Evolutionary conservation across 2,888 invertebrate species (phyloP).

Genomic region (Sphaerophoria taeniata): DNA sequence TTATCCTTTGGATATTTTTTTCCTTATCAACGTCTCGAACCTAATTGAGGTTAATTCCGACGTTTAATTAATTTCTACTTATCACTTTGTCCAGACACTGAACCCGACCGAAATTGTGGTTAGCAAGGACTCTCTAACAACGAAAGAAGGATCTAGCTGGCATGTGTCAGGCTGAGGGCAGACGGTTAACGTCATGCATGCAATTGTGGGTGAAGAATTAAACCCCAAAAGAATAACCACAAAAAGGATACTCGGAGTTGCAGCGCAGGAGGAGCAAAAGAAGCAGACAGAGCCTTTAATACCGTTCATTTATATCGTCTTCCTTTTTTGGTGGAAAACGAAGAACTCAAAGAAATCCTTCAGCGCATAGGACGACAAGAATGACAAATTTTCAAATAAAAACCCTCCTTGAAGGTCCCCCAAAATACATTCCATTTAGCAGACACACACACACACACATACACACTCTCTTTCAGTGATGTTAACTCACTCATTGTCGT

Average conservation of each 20-base stretch:
- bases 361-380: constrained; percentile 40
- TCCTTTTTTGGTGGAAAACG: background rate
- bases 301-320: constrained; percentile 65
- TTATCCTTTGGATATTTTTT: constrained; percentile 19
- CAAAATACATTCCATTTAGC: constrained; percentile 55
- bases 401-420: constrained; percentile 17
- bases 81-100: constrained; percentile 77
- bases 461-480: constrained; percentile 25
- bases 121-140: constrained; percentile 20
- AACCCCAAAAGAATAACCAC: constrained; percentile 47
- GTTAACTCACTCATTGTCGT: constrained; percentile 68
- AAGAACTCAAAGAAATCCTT: constrained; percentile 52
- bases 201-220: constrained; percentile 35
- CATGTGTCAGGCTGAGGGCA: constrained; percentile 55
- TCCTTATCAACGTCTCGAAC: constrained; percentile 1
- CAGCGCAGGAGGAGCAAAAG: background rate
- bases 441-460: constrained; percentile 26
- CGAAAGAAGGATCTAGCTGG: constrained; percentile 15
- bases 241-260: constrained; percentile 36
- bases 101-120: constrained; percentile 17
- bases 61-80: constrained; percentile 81
- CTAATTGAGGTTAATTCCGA: constrained; percentile 71
- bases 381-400: constrained; percentile 70
- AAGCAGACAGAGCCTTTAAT: constrained; percentile 46
- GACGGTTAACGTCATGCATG: constrained; percentile 50